Percentiles rank a stretch among this genome's conserved stretches.
Conservation (phyloP, 1,140 invertebrate genomes). For the Heliconius hermathena region DNA sequence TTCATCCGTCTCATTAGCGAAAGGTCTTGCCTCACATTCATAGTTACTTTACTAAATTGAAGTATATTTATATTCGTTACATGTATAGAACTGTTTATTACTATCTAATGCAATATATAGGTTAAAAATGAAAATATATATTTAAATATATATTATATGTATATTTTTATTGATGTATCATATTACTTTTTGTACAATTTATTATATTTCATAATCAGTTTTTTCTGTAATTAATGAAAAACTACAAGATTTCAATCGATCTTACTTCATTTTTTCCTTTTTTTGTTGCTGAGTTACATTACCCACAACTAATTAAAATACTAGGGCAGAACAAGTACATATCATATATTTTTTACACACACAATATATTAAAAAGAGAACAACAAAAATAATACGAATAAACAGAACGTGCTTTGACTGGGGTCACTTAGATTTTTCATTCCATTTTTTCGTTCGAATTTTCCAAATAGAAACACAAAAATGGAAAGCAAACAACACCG, state of each 20-base stretch:
- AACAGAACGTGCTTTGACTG: conserved; percentile 47
- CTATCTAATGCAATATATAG: too few relatives aligned
- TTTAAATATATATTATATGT: too few relatives aligned
- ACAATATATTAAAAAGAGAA: neutral
- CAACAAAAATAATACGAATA: conserved; percentile 30
- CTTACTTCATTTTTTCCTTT: too few relatives aligned
- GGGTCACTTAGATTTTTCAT: conserved; percentile 48
- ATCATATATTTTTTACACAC: neutral
- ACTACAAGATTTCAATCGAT: too few relatives aligned
- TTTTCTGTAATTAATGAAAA: too few relatives aligned
- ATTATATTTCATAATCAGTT: too few relatives aligned
- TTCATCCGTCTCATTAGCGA: conserved; percentile 28
- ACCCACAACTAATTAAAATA: neutral
- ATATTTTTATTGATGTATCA: too few relatives aligned
- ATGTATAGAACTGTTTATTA: neutral
- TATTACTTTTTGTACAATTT: too few relatives aligned
- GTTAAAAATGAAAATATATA: too few relatives aligned
- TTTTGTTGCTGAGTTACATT: too few relatives aligned
- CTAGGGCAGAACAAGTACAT: neutral
- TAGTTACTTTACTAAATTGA: conserved; percentile 21
- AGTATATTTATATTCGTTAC: neutral
- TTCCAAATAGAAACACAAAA: conserved; percentile 72
- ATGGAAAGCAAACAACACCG: conserved; percentile 69
- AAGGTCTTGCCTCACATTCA: conserved; percentile 12
- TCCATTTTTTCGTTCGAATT: conserved; percentile 49